Conservation (phyloP, 2,113 vertebrate genomes). For the Thomomys bottae region DNA sequence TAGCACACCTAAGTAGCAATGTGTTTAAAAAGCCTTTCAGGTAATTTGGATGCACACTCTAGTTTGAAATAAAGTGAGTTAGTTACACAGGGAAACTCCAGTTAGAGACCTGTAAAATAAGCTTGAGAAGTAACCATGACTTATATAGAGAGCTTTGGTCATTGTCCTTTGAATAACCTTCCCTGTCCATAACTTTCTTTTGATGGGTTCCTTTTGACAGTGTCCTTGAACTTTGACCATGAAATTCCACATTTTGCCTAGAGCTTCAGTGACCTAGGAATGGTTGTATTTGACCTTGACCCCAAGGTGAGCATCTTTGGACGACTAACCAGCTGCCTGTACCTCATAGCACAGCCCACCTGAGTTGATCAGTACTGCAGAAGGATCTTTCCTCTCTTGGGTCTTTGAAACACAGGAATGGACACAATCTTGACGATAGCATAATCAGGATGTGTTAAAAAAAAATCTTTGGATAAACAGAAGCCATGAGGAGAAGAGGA, state of each 20-base stretch:
- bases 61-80: neutral
- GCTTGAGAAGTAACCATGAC: neutral
- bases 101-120: neutral
- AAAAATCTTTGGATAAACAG: neutral
- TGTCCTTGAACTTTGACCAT: neutral
- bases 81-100: neutral
- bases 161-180: neutral
- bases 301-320: neutral
- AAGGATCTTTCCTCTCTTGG: neutral
- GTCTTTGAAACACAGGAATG: neutral
- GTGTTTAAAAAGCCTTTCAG: neutral
- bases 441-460: neutral
- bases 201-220: neutral
- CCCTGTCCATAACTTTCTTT: neutral
- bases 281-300: neutral
- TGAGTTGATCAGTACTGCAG: neutral
- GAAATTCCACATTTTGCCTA: neutral
- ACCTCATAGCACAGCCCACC: neutral
- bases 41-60: neutral
- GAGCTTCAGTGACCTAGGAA: too few relatives aligned
- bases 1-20: neutral
- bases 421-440: neutral
- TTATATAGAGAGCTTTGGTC: neutral
- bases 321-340: neutral
- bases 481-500: neutral